These are phyloP conservation scores for Danionella cerebrum DNA, from an alignment of 2,113 vertebrate species.

Conservation along the genomic window DNA sequence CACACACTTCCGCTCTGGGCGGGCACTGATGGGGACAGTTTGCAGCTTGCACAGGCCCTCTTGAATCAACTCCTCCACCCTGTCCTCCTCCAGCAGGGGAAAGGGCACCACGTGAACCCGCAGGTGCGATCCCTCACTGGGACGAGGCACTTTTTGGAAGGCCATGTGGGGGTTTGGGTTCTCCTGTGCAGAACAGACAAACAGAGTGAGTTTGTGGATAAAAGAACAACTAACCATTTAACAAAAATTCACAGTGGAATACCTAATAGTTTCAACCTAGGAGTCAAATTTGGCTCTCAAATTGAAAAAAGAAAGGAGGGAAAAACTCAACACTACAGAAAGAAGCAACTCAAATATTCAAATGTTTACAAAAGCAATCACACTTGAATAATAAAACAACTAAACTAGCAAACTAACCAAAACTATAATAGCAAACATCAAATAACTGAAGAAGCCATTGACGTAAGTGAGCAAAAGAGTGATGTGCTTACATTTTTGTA, in stretches of 20 bases:
- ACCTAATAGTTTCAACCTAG: no score
- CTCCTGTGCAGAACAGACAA: conserved; percentile 66
- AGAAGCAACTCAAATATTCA: no score
- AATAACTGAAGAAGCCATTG: neutral
- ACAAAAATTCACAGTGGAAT: no score
- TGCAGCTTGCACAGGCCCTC: conserved; percentile 76
- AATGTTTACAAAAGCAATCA: no score
- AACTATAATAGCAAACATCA: neutral
- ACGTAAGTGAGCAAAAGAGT: neutral
- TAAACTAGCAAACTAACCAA: no score
- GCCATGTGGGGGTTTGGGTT: conserved; percentile 97
- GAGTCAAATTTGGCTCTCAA: no score
- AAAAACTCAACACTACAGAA: no score
- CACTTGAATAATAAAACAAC: no score
- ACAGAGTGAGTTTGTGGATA: neutral
- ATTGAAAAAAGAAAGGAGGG: no score
- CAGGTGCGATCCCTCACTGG: conserved; percentile 93
- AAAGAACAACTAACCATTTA: no score
- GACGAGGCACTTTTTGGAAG: conserved; percentile 94
- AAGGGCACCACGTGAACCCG: conserved; percentile 91
- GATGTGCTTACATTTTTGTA: conserved; percentile 83
- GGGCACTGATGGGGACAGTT: conserved; percentile 52
- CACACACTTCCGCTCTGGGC: conserved; percentile 84
- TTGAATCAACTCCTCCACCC: conserved; percentile 76
- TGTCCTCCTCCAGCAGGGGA: conserved; percentile 74